Evolutionary conservation across 2,888 invertebrate species (phyloP).

Genomic region (Drosophila ezoana): DNA sequence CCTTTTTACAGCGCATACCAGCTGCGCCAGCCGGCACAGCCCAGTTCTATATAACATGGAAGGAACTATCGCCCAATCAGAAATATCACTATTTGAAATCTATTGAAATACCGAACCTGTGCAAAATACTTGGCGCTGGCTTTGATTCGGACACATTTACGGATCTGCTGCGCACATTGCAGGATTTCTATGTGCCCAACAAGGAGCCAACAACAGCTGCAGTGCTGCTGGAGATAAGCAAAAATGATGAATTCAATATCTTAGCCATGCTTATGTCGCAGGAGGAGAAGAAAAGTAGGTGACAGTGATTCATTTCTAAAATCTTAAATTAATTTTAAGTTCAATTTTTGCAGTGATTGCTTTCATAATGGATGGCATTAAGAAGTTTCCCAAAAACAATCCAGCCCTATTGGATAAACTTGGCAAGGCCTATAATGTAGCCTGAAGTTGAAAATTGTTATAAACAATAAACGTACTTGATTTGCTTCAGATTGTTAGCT

Average conservation of each 20-base stretch:
- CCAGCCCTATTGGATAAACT: slow-evolving; percentile 53
- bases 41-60: slow-evolving; percentile 84
- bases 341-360: slow-evolving; percentile 62
- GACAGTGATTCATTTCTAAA: not conserved
- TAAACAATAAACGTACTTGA: slow-evolving; percentile 39
- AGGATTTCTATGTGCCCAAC: slow-evolving; percentile 76
- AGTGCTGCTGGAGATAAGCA: slow-evolving; percentile 80
- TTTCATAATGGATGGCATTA: slow-evolving; percentile 68
- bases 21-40: slow-evolving; percentile 79
- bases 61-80: slow-evolving; percentile 77
- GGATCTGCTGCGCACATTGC: slow-evolving; percentile 77
- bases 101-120: slow-evolving; percentile 75
- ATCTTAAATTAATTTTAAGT: not conserved
- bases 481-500: slow-evolving; percentile 53
- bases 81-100: slow-evolving; percentile 83
- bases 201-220: slow-evolving; percentile 70
- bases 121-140: slow-evolving; percentile 83
- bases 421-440: slow-evolving; percentile 57
- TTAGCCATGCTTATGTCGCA: slow-evolving; percentile 81
- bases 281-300: slow-evolving; percentile 79
- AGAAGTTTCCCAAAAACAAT: slow-evolving; percentile 54
- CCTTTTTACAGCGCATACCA: slow-evolving; percentile 68
- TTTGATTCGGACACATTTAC: slow-evolving; percentile 82
- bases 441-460: slow-evolving; percentile 17
- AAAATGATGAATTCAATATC: slow-evolving; percentile 81